Percentiles rank a stretch among this genome's conserved stretches.
Evolutionary conservation across 2,888 invertebrate genomes (phyloP).

Genomic region (Hyles lineata): DNA sequence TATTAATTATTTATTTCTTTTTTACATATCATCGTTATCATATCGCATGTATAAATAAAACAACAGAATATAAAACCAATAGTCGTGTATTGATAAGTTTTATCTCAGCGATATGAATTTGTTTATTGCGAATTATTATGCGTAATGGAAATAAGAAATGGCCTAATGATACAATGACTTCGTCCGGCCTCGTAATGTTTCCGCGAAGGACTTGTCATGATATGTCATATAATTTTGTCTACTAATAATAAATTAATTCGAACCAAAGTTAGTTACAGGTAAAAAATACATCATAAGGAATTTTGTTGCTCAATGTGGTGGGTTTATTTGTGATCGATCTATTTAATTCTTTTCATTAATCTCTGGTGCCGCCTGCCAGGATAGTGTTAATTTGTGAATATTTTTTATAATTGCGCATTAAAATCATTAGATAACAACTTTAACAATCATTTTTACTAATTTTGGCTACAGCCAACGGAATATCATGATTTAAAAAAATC

Average conservation of each 20-base stretch:
- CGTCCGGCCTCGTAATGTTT: neutral
- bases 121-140: neutral
- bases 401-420: no score
- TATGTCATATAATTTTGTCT: neutral
- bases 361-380: no score
- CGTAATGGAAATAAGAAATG: slow-evolving; percentile 11
- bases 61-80: neutral
- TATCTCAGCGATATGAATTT: slow-evolving; percentile 1
- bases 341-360: no score
- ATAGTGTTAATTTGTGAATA: no score
- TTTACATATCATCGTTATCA: neutral
- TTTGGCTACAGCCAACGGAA: no score
- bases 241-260: neutral
- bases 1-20: neutral
- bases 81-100: neutral
- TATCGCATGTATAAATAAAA: neutral
- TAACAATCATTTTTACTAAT: no score
- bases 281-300: neutral
- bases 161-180: neutral
- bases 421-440: no score
- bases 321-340: no score
- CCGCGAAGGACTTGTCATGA: slow-evolving; percentile 4
- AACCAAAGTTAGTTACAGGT: neutral
- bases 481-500: no score
- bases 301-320: no score